Percentiles rank a stretch among this genome's conserved stretches.
phyloP scores from a whole-genome alignment of 2,113 vertebrate genomes.

The Fulmarus glacialis region DNA sequence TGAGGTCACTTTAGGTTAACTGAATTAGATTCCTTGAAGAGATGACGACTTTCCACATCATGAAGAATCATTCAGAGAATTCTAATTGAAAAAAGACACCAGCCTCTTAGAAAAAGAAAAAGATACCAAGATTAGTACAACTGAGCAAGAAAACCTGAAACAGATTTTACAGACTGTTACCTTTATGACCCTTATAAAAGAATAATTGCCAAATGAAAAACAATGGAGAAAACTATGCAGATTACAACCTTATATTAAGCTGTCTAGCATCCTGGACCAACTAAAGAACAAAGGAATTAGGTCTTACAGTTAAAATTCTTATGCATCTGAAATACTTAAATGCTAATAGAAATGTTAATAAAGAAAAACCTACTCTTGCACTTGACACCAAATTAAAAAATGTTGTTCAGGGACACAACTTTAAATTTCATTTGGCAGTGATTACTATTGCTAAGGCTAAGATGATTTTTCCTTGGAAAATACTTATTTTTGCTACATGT shows the following conservation, averaged over 20 bases:
- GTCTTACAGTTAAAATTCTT: neutral
- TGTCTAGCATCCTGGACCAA: neutral
- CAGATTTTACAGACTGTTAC: conserved; percentile 55
- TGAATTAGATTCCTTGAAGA: conserved; percentile 75
- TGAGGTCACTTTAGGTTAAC: conserved; percentile 80
- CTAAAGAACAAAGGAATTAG: conserved; percentile 17
- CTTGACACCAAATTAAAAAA: neutral
- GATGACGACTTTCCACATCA: conserved; percentile 73
- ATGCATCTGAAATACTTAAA: neutral
- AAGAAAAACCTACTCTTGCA: neutral
- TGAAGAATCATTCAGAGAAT: conserved; percentile 76
- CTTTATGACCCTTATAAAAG: conserved; percentile 42
- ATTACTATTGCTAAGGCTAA: neutral
- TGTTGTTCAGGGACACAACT: neutral
- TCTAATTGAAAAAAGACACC: conserved; percentile 72
- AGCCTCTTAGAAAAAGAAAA: conserved; percentile 28
- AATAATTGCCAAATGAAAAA: conserved; percentile 39
- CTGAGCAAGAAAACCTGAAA: conserved; percentile 35
- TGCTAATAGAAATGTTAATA: neutral
- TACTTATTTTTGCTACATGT: neutral
- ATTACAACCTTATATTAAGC: neutral
- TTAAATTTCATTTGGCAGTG: neutral
- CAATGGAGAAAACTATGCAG: neutral
- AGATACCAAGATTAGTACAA: conserved; percentile 62
- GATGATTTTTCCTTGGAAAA: neutral